Conservation (phyloP, 2,113 vertebrate species). For the Casuarius casuarius region DNA sequence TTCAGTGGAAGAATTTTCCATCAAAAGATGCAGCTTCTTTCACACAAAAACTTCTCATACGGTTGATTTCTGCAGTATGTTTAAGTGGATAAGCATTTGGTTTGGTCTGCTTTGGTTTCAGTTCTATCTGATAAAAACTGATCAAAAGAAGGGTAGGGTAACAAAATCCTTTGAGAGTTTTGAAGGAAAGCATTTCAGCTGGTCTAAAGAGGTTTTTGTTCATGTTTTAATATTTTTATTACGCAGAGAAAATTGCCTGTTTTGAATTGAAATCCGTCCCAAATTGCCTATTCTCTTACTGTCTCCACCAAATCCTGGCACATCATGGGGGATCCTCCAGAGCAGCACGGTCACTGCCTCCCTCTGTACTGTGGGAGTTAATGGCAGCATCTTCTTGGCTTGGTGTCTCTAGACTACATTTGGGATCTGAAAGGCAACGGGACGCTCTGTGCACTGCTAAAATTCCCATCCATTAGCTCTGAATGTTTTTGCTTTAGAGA, state of each 20-base stretch:
- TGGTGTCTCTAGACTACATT: background rate
- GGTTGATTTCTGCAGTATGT: background rate
- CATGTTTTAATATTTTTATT: too few species aligned
- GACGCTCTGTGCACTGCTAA: background rate
- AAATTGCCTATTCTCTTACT: background rate
- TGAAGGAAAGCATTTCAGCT: too few species aligned
- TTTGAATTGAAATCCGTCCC: background rate
- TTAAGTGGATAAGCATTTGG: background rate
- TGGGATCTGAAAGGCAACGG: background rate
- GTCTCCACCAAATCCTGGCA: background rate
- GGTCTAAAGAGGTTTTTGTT: too few species aligned
- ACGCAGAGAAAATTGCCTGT: too few species aligned
- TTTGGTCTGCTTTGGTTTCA: background rate
- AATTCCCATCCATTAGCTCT: accelerated
- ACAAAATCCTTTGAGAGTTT: too few species aligned
- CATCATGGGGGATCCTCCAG: background rate
- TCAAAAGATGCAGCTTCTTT: background rate
- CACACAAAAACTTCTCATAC: too few species aligned
- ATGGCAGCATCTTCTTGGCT: background rate
- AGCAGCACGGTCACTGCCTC: background rate
- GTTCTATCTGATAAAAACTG: background rate
- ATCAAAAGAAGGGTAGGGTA: too few species aligned
- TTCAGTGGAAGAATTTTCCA: background rate
- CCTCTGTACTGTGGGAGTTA: background rate
- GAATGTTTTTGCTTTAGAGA: too few species aligned